phyloP scores from a whole-genome alignment of 2,888 invertebrate genomes.

The Caenorhabditis sulstoni region DNA sequence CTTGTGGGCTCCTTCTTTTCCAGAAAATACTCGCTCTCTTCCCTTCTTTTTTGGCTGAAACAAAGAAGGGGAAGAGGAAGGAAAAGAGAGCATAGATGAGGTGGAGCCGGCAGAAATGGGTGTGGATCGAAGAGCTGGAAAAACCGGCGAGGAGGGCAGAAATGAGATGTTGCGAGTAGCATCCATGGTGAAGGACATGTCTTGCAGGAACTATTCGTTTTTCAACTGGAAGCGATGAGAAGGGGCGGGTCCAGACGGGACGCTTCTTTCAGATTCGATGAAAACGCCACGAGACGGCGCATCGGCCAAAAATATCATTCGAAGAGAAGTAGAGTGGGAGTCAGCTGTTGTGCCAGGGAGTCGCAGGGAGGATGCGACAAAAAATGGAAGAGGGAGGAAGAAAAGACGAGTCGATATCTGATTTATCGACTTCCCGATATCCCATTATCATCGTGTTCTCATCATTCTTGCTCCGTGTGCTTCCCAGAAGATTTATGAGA shows the following conservation, averaged over 20 bases:
- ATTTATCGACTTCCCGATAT: conserved; percentile 47
- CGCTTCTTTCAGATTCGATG: too few species aligned
- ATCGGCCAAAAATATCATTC: too few species aligned
- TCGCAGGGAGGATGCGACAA: conserved; percentile 7
- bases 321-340: not conserved
- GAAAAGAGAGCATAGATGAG: not conserved
- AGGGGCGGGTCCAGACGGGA: too few species aligned
- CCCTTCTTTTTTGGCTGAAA: conserved; percentile 1
- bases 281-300: too few species aligned
- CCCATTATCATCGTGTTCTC: conserved; percentile 53
- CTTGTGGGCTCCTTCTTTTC: not conserved
- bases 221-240: too few species aligned
- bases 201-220: too few species aligned
- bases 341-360: conserved; percentile 34
- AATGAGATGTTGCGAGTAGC: too few species aligned
- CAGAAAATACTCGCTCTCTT: not conserved
- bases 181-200: too few species aligned
- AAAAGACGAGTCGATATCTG: conserved; percentile 52
- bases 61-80: not conserved
- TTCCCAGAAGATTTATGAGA: conserved; percentile 33
- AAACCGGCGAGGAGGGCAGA: too few species aligned
- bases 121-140: too few species aligned
- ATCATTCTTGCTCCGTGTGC: not conserved
- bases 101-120: not conserved
- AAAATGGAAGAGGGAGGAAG: conserved; percentile 9